Conservation (phyloP, 1,140 invertebrate genomes). For the Hyles euphorbiae region DNA sequence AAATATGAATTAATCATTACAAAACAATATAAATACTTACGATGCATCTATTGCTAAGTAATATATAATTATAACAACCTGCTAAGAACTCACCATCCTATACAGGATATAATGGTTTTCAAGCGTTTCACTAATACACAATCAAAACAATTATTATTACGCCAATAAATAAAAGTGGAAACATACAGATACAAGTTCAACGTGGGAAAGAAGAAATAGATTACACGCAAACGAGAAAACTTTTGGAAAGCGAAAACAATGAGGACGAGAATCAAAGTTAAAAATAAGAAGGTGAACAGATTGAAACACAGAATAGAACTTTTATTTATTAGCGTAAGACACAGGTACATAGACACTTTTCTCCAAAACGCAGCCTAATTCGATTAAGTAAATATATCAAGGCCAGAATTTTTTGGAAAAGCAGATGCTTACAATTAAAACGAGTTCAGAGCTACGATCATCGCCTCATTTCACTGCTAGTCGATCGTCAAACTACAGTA, state of each 20-base stretch:
- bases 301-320: constrained; percentile 22
- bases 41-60: constrained; percentile 28
- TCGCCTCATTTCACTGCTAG: constrained; percentile 40
- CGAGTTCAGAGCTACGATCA: constrained; percentile 38
- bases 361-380: constrained; percentile 48
- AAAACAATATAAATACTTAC: constrained; percentile 60
- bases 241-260: constrained; percentile 2
- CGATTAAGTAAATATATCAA: constrained; percentile 27
- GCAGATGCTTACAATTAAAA: constrained; percentile 40
- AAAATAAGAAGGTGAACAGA: constrained; percentile 5
- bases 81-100: constrained; percentile 24
- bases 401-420: constrained; percentile 52
- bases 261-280: constrained; percentile 7
- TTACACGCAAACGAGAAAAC: constrained; percentile 8
- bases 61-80: constrained; percentile 29
- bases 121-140: constrained; percentile 28
- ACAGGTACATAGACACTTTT: constrained; percentile 65
- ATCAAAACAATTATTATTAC: constrained; percentile 39
- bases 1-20: constrained; percentile 47
- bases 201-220: constrained; percentile 7
- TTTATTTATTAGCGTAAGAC: constrained; percentile 55
- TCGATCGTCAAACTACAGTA: constrained; percentile 18
- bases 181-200: constrained; percentile 1
- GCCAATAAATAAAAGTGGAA: constrained; percentile 48
- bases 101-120: constrained; percentile 30